Evolutionary conservation across 2,888 invertebrate genomes (phyloP).

Genomic region (Cephus spinipes): DNA sequence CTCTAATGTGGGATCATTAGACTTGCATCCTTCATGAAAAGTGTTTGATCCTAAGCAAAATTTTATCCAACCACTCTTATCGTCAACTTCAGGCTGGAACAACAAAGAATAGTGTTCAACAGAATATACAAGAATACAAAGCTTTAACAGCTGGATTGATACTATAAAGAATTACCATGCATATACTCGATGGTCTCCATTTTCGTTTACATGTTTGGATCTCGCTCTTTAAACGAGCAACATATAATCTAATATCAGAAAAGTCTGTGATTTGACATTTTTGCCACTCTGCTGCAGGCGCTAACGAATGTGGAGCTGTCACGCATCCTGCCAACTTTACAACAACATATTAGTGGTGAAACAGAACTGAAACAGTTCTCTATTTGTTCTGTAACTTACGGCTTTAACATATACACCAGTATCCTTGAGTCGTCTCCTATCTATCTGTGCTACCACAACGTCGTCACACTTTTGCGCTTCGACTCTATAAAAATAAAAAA

Average conservation of each 20-base stretch:
- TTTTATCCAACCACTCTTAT: conserved; percentile 67
- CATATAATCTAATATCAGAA: conserved; percentile 72
- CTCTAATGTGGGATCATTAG: conserved; percentile 59
- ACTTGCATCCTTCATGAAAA: conserved; percentile 18
- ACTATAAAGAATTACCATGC: conserved; percentile 31
- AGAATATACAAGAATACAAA: not conserved
- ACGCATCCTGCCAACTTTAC: conserved; percentile 65
- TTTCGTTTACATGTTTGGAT: conserved; percentile 40
- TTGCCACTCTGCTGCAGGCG: conserved; percentile 75
- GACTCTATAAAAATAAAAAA: conserved; percentile 40
- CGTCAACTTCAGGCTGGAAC: conserved; percentile 64
- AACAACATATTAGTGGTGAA: not conserved
- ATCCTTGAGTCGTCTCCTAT: conserved; percentile 39
- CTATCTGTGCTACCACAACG: conserved; percentile 54
- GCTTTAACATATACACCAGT: conserved; percentile 44
- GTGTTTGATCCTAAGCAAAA: conserved; percentile 62
- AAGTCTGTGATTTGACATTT: conserved; percentile 77
- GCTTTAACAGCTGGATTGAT: too few relatives aligned
- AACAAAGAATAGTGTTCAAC: conserved; percentile 8
- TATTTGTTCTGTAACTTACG: conserved; percentile 35
- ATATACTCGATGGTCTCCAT: conserved; percentile 26
- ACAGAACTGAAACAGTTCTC: too few relatives aligned
- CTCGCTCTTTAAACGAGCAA: conserved; percentile 56
- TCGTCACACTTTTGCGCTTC: conserved; percentile 59
- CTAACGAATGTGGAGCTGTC: conserved; percentile 65